Evolutionary conservation across 2,113 vertebrate genomes (phyloP).

Genomic region (Mionectes macconnelli): DNA sequence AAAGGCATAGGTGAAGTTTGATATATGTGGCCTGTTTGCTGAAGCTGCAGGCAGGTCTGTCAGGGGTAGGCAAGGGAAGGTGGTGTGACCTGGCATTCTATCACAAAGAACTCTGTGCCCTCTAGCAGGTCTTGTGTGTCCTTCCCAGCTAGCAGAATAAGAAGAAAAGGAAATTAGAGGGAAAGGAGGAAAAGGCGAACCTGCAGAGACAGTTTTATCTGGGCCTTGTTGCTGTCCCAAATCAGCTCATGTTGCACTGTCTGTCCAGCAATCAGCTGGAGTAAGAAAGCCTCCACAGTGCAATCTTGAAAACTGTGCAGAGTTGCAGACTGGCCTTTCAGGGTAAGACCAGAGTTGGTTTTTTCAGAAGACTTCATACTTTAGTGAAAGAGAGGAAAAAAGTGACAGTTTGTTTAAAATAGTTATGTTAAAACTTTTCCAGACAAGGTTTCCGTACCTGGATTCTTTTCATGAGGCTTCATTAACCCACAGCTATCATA

Average conservation of each 20-base stretch:
- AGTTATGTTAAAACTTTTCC: background rate
- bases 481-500: background rate
- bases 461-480: background rate
- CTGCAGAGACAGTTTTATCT: background rate
- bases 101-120: no score
- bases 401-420: background rate
- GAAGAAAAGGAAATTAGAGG: background rate
- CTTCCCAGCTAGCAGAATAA: background rate
- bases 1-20: background rate
- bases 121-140: background rate
- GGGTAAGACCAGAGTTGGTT: background rate
- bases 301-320: background rate
- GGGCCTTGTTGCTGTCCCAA: background rate
- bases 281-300: background rate
- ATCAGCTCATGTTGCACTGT: background rate
- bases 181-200: background rate
- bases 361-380: background rate
- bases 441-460: background rate
- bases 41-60: background rate
- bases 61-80: accelerated
- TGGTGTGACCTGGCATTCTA: no score
- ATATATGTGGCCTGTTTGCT: background rate
- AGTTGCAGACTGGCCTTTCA: background rate
- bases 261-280: background rate
- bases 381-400: background rate